Evolutionary conservation across 2,113 vertebrate species (phyloP), one percentile per base, ranked within the genome.

Genomic region (Sarotherodon lohbergeri): DNA sequence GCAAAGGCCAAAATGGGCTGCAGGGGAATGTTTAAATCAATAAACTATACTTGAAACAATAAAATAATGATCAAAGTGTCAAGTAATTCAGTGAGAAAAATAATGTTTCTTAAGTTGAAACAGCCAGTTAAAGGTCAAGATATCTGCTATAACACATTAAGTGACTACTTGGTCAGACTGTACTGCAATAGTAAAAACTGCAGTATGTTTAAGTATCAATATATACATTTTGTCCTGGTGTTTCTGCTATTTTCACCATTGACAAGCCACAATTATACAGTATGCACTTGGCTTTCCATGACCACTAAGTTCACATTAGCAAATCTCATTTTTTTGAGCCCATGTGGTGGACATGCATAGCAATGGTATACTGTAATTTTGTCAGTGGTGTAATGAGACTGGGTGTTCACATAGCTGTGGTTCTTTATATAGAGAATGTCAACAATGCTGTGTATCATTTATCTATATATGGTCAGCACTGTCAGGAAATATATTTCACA

Each of bases 221-320:
- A 61, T 66, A 34, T 88, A 85, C 50, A 90, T 88, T 88, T 80
- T 14, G 52, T 24, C 34, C 22, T 34, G 22, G 54, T 22, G 56
- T 63, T 55, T 80, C 5, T 80, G 10, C 81, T 55, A 24, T 78
- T 82, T 68, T 54, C n/a, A 73, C 39, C 61, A 88, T 76, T 80
- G 88, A 84, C 59, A 84, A 86, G 57, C 87, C 88, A 89, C 29
- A 90, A 80, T 90, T 90, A 90, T 24, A 82, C 55, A 82, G 68
- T 78, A 57, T 82, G 19, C 22, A 66, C 80, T 34, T 57, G 17
- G 84, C 50, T 92, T 94, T 92, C 89, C 92, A 91, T 84, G 50
- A 89, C 86, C 86, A 80, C 88, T 54, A 79, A 79, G 41, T 86
- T 88, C 79, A 88, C 59, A 86, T 87, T 76, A 57, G 66, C 43